A percentile compares a stretch with the other conserved stretches of the same genome.
Conservation (phyloP, 2,797 vertebrate genomes). For the Platalea minor region DNA sequence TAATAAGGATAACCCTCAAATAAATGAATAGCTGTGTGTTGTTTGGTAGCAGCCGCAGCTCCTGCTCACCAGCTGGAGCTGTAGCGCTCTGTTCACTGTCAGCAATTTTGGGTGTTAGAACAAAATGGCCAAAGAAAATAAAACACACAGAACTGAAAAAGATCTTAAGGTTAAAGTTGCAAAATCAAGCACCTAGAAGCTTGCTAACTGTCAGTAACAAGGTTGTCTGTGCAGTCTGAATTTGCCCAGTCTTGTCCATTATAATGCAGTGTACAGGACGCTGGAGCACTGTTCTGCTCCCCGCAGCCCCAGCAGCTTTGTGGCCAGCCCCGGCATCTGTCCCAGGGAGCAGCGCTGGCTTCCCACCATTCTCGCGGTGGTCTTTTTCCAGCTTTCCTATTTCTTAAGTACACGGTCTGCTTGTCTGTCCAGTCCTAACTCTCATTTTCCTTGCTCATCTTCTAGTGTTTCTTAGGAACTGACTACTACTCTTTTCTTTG, state of each 20-base stretch:
- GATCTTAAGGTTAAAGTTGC: not conserved
- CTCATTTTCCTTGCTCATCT: not conserved
- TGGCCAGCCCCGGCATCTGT: not conserved
- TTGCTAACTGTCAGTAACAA: not conserved
- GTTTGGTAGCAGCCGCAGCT: not conserved
- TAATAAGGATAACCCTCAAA: not conserved
- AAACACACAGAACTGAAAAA: not conserved
- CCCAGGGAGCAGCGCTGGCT: not conserved
- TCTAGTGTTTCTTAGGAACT: not conserved
- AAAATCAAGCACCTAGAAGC: not conserved
- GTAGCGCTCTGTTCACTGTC: not conserved
- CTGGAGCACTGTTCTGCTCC: not conserved
- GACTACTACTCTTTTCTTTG: not conserved
- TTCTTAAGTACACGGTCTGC: not conserved
- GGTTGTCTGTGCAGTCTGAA: not conserved
- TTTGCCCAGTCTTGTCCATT: not conserved
- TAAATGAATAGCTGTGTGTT: not conserved
- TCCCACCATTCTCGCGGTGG: not conserved
- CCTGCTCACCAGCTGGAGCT: not conserved
- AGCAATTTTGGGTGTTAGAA: not conserved
- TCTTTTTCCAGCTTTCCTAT: not conserved
- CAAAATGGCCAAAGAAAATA: not conserved
- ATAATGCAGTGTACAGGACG: accelerated
- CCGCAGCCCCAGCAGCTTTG: not conserved
- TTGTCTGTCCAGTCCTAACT: not conserved